phyloP scores from a whole-genome alignment of 2,113 vertebrate genomes.

The Irena cyanogastra region DNA sequence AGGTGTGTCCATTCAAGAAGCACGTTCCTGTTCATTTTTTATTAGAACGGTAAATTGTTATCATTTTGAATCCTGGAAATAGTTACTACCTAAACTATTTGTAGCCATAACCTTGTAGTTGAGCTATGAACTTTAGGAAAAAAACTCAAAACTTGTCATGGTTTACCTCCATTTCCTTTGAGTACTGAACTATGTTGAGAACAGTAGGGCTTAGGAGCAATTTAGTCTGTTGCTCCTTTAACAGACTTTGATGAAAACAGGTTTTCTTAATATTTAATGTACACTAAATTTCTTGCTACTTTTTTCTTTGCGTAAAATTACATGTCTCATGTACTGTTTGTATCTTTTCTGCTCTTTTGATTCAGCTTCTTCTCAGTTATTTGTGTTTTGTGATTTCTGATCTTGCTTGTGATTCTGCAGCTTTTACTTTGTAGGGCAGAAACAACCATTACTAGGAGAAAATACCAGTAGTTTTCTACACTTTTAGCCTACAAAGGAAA shows the following conservation, averaged over 20 bases:
- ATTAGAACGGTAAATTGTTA: not conserved
- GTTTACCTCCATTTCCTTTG: not conserved
- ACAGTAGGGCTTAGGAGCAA: not conserved
- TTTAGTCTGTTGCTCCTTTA: not conserved
- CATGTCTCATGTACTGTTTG: not conserved
- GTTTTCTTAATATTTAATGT: not conserved
- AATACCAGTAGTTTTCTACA: not conserved
- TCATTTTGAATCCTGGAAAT: not conserved
- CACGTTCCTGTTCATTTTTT: not conserved
- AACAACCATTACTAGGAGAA: not conserved
- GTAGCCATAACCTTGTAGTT: not conserved
- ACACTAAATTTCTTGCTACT: not conserved
- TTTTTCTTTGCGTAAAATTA: not conserved
- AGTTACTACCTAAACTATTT: not conserved
- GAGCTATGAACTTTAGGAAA: accelerated
- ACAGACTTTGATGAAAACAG: not conserved
- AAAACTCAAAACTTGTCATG: too few species aligned
- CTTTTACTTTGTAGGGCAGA: not conserved
- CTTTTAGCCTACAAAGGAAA: not conserved
- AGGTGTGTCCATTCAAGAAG: not conserved
- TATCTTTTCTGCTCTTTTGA: not conserved
- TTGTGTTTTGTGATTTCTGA: not conserved
- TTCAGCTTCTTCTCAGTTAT: not conserved
- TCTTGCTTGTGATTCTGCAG: not conserved
- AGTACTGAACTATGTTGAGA: not conserved